phyloP scores from a whole-genome alignment of 2,888 invertebrate genomes.

The Lymantria monacha region DNA sequence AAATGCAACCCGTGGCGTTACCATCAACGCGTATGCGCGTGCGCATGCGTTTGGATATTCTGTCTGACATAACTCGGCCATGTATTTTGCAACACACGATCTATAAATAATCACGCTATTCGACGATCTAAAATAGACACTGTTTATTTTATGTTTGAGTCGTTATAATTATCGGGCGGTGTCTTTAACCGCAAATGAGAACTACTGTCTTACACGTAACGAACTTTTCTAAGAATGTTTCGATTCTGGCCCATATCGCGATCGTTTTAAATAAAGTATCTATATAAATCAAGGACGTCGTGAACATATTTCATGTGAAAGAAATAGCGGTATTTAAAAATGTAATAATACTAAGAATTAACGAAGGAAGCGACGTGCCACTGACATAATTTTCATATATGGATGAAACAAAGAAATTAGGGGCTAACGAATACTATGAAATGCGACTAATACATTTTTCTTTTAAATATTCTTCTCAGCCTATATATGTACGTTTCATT shows the following conservation, averaged over 20 bases:
- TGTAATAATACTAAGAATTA: slow-evolving; percentile 31
- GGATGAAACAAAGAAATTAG: slow-evolving; percentile 49
- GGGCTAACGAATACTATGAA: slow-evolving; percentile 29
- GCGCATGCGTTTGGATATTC: slow-evolving; percentile 41
- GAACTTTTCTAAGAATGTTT: slow-evolving; percentile 34
- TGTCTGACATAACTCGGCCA: slow-evolving; percentile 77
- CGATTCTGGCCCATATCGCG: slow-evolving; percentile 29
- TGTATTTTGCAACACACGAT: slow-evolving; percentile 71
- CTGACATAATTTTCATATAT: slow-evolving; percentile 43
- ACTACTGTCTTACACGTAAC: slow-evolving; percentile 49
- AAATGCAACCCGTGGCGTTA: slow-evolving; percentile 17
- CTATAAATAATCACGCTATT: slow-evolving; percentile 69
- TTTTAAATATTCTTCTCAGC: neutral
- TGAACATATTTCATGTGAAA: slow-evolving; percentile 39
- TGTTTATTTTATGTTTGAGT: slow-evolving; percentile 61
- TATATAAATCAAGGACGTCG: slow-evolving; percentile 60
- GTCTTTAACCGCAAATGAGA: slow-evolving; percentile 78
- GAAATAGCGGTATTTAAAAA: slow-evolving; percentile 24
- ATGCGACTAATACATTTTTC: neutral
- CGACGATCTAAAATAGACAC: slow-evolving; percentile 65
- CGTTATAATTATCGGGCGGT: slow-evolving; percentile 67
- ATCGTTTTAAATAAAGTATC: slow-evolving; percentile 36
- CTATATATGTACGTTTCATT: neutral
- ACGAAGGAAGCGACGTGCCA: slow-evolving; percentile 33
- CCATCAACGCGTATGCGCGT: slow-evolving; percentile 27